Conservation (phyloP, 1,140 invertebrate species). For the Aphaenogaster rudis region DNA sequence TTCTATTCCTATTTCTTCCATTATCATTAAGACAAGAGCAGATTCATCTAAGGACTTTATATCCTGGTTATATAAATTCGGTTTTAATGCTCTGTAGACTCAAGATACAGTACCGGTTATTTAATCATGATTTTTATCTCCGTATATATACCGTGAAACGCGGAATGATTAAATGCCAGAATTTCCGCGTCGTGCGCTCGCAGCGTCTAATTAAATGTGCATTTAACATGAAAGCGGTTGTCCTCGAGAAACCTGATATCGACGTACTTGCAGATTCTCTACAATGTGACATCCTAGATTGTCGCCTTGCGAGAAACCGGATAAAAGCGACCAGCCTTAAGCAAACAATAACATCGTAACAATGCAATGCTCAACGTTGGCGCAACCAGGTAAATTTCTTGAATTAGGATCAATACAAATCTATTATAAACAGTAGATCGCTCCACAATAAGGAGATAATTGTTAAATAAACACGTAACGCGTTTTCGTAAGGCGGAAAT, state of each 20-base stretch:
- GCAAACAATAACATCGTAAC: conserved; percentile 21
- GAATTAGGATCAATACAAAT: background rate
- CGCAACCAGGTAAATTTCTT: background rate
- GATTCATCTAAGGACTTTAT: background rate
- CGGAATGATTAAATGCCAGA: conserved; percentile 18
- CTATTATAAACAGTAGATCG: background rate
- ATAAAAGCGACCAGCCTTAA: conserved; percentile 16
- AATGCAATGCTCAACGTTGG: background rate
- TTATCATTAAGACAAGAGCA: background rate
- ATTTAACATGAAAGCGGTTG: conserved; percentile 33
- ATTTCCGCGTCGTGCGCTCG: conserved; percentile 4
- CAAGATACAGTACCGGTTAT: background rate
- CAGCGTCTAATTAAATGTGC: conserved; percentile 32
- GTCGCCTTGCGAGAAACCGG: conserved; percentile 16
- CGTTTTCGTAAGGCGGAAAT: background rate
- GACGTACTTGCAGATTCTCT: conserved; percentile 34
- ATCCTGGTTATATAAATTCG: background rate
- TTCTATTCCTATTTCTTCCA: background rate
- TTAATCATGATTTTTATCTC: background rate
- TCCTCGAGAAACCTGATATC: conserved; percentile 64
- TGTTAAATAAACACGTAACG: background rate
- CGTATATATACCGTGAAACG: background rate
- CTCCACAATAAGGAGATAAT: background rate
- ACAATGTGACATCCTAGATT: conserved; percentile 61
- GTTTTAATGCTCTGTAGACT: background rate